Percentiles rank a stretch among this genome's conserved stretches.
phyloP scores from a whole-genome alignment of 1,140 invertebrate genomes.

The Polyergus mexicanus region DNA sequence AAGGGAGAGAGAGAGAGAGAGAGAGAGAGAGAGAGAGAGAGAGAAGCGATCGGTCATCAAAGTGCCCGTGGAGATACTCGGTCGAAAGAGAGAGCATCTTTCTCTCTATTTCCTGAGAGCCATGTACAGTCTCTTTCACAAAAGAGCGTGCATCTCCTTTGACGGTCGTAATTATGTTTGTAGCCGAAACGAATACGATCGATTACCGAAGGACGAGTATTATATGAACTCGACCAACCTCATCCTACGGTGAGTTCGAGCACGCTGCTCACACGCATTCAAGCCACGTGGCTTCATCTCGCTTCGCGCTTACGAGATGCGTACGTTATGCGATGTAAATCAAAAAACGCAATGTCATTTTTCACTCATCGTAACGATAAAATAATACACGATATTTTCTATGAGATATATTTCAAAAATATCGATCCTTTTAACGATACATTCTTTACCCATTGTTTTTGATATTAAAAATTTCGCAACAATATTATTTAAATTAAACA shows the following conservation, averaged over 20 bases:
- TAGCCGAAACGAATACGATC: conserved; percentile 55
- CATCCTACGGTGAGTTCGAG: neutral
- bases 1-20: conserved; percentile 29
- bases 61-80: conserved; percentile 47
- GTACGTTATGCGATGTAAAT: conserved; percentile 18
- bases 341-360: conserved; percentile 30
- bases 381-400: neutral
- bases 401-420: neutral
- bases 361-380: conserved; percentile 22
- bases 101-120: conserved; percentile 46
- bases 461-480: too few relatives aligned
- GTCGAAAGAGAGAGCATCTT: conserved; percentile 46
- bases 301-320: conserved; percentile 28
- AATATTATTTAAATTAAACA: neutral
- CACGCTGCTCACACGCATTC: conserved; percentile 39
- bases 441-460: neutral
- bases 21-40: conserved; percentile 33
- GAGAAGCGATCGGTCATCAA: conserved; percentile 51
- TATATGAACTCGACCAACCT: conserved; percentile 41
- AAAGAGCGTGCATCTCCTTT: conserved; percentile 48
- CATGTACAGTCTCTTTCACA: conserved; percentile 44
- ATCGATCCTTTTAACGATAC: conserved; percentile 1
- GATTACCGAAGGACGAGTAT: conserved; percentile 42
- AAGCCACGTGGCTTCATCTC: conserved; percentile 3
- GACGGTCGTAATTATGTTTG: conserved; percentile 56